Evolutionary conservation across 2,888 invertebrate genomes (phyloP).

Genomic region (Tipula unca): DNA sequence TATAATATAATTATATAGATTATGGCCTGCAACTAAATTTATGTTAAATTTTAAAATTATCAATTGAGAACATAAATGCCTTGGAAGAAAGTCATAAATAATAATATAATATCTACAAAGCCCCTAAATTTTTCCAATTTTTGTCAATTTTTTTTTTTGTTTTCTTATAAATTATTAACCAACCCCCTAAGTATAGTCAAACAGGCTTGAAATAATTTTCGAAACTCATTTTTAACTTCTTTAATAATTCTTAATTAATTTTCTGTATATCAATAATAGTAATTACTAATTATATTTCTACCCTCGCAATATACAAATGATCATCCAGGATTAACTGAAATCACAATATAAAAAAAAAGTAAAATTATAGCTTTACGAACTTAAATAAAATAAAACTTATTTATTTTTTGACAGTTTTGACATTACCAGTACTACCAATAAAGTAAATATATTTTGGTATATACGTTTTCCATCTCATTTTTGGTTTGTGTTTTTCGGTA

Average conservation of each 20-base stretch:
- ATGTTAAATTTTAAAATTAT: no score
- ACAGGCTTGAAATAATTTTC: neutral
- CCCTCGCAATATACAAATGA: neutral
- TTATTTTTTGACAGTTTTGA: neutral
- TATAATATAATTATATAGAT: no score
- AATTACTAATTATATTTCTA: neutral
- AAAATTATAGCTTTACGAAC: neutral
- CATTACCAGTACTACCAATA: neutral
- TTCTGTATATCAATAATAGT: neutral
- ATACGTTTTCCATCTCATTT: neutral
- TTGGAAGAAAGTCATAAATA: neutral
- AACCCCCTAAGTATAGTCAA: neutral
- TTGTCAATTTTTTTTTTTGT: neutral
- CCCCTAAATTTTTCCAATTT: neutral
- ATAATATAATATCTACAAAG: neutral
- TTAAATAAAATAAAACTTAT: neutral
- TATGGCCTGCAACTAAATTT: no score
- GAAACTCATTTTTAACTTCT: neutral
- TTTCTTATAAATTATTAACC: neutral
- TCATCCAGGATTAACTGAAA: neutral
- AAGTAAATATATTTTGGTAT: neutral
- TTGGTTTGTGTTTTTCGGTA: neutral
- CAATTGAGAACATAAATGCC: neutral
- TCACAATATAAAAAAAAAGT: neutral
- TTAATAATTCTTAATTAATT: neutral